A percentile compares a stretch with the other conserved stretches of the same genome.
phyloP scores from a whole-genome alignment of 2,113 vertebrate species.

The Steatornis caripensis region DNA sequence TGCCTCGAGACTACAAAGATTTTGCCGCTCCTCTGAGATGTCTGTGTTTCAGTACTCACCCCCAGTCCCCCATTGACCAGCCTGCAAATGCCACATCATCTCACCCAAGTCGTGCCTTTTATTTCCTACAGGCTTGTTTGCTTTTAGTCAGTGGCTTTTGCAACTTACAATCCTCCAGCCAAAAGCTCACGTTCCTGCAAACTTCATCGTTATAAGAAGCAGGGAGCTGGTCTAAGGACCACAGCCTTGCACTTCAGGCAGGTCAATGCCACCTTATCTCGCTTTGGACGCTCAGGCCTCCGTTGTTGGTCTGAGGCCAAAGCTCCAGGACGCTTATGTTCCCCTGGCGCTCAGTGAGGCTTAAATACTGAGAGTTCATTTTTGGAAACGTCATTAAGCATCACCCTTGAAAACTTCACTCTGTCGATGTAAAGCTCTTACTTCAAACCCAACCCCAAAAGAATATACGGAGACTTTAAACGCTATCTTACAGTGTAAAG shows the following conservation, averaged over 20 bases:
- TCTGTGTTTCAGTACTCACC: neutral
- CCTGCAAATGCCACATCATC: neutral
- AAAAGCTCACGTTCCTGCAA: neutral
- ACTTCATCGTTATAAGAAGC: neutral
- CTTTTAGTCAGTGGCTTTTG: neutral
- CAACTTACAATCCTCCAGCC: neutral
- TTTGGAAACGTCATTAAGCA: neutral
- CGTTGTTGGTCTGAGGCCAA: neutral
- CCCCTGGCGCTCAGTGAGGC: neutral
- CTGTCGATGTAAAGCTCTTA: neutral
- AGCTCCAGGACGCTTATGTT: neutral
- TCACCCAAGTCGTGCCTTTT: neutral
- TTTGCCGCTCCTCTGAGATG: neutral
- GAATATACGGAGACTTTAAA: neutral
- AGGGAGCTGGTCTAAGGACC: neutral
- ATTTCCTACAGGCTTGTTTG: neutral
- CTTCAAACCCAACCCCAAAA: neutral
- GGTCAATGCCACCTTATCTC: fast-evolving
- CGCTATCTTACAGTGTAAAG: neutral
- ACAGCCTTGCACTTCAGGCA: neutral
- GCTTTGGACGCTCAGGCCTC: fast-evolving
- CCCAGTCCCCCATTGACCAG: neutral
- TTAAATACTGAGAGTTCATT: neutral
- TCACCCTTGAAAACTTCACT: neutral
- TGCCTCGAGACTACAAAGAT: neutral